Percentiles rank a stretch among this genome's conserved stretches.
Evolutionary conservation across 1,140 invertebrate genomes (phyloP).

Genomic region (Sogatella furcifera): DNA sequence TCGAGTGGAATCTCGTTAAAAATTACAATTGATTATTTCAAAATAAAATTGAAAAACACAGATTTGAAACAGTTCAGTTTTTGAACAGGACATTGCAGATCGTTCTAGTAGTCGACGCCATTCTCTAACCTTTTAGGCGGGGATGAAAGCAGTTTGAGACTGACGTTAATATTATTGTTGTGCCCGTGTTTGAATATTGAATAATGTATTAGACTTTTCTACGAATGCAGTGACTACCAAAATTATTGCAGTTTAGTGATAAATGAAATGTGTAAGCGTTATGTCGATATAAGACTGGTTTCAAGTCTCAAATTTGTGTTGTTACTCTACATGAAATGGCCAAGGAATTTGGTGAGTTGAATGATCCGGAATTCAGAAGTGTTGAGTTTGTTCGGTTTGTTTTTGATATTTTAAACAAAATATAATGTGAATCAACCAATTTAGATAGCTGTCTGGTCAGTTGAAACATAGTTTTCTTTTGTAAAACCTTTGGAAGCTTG

Average conservation of each 20-base stretch:
- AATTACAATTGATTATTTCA: no score
- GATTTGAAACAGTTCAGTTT: no score
- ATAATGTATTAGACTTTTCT: background rate
- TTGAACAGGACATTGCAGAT: no score
- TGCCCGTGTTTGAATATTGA: background rate
- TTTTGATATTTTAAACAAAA: background rate
- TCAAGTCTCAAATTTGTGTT: background rate
- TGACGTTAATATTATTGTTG: background rate
- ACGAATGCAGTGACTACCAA: background rate
- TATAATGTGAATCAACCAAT: background rate
- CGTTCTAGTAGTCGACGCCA: background rate
- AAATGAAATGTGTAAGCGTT: background rate
- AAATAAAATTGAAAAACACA: no score
- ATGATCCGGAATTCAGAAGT: background rate
- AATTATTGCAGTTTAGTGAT: background rate
- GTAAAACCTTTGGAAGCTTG: background rate
- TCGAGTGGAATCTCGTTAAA: no score
- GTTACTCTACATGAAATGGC: background rate
- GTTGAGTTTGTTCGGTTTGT: background rate
- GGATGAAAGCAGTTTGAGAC: background rate
- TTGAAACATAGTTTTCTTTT: background rate
- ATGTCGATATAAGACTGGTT: background rate
- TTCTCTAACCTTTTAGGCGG: slow-evolving; percentile 1
- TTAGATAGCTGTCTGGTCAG: background rate
- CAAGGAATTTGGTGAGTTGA: background rate